Percentiles rank a stretch among this genome's conserved stretches.
These are phyloP conservation scores for Halictus rubicundus DNA, from an alignment of 1,140 invertebrate species.

Conservation along the genomic window DNA sequence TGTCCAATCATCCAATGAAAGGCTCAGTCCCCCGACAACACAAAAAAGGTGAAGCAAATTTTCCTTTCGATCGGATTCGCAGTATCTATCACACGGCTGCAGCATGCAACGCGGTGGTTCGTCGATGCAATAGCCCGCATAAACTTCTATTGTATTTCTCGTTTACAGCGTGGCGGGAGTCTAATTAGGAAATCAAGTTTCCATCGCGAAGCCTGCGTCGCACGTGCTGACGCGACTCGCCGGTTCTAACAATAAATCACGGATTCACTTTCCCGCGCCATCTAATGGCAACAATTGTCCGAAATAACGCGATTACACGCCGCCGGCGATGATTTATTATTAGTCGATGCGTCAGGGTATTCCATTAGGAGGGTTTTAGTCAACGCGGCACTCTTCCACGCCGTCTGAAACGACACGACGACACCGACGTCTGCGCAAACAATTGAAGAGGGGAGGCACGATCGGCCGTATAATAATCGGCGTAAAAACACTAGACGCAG, in stretches of 20 bases:
- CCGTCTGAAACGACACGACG: slow-evolving; percentile 6
- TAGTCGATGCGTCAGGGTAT: slow-evolving; percentile 52
- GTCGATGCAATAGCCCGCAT: neutral
- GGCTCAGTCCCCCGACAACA: too few relatives aligned
- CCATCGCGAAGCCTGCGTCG: neutral
- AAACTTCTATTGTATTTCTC: neutral
- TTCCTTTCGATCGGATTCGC: too few relatives aligned
- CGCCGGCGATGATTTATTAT: slow-evolving; percentile 55
- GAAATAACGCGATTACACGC: slow-evolving; percentile 42
- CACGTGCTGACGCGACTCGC: slow-evolving; percentile 5
- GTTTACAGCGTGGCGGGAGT: neutral
- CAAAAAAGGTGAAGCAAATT: too few relatives aligned
- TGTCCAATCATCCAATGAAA: too few relatives aligned
- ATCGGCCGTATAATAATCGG: slow-evolving; percentile 46
- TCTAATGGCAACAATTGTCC: slow-evolving; percentile 40
- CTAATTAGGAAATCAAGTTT: slow-evolving; percentile 25
- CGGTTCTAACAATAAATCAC: slow-evolving; percentile 38
- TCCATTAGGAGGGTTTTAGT: slow-evolving; percentile 42
- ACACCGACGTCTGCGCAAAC: slow-evolving; percentile 42
- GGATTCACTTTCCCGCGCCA: slow-evolving; percentile 20
- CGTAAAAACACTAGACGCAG: slow-evolving; percentile 6
- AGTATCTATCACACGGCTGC: too few relatives aligned
- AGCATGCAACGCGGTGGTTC: neutral
- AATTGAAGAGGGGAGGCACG: slow-evolving; percentile 36
- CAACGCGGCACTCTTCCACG: slow-evolving; percentile 12